Conservation (phyloP, 2,113 vertebrate genomes). For the Sceloporus tristichus region DNA sequence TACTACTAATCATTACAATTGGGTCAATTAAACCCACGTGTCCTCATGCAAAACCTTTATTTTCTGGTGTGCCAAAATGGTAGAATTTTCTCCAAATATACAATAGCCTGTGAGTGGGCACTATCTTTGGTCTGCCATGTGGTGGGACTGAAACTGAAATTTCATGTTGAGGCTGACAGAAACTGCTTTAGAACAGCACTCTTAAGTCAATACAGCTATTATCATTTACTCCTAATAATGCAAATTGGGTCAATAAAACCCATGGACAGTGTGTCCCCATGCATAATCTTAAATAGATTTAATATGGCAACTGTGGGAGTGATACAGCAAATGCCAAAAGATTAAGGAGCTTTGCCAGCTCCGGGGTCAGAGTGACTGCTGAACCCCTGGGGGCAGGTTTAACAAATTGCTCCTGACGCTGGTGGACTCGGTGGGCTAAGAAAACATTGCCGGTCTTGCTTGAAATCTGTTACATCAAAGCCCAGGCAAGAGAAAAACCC, state of each 20-base stretch:
- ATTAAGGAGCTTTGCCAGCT: neutral
- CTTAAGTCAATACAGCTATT: neutral
- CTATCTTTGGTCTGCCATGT: neutral
- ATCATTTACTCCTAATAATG: neutral
- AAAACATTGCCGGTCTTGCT: neutral
- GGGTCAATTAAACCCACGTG: neutral
- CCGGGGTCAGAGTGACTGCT: neutral
- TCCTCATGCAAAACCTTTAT: neutral
- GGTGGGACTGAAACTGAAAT: neutral
- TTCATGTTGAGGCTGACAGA: neutral
- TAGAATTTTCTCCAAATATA: neutral
- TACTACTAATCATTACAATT: neutral
- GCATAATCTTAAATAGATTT: constrained; percentile 9
- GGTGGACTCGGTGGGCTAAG: constrained; percentile 28
- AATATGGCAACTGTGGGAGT: neutral
- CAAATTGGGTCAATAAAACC: neutral
- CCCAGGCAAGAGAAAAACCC: constrained; percentile 28
- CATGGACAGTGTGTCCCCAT: neutral
- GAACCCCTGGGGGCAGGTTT: neutral
- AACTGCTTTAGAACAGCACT: neutral
- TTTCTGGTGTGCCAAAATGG: neutral
- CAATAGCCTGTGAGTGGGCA: no score
- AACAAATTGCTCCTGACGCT: constrained; percentile 33
- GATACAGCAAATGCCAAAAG: neutral
- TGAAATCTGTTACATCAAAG: neutral